Percentiles rank a stretch among this genome's conserved stretches.
Conservation (phyloP, 2,797 vertebrate species). For the Melanotaenia trifasciata region DNA sequence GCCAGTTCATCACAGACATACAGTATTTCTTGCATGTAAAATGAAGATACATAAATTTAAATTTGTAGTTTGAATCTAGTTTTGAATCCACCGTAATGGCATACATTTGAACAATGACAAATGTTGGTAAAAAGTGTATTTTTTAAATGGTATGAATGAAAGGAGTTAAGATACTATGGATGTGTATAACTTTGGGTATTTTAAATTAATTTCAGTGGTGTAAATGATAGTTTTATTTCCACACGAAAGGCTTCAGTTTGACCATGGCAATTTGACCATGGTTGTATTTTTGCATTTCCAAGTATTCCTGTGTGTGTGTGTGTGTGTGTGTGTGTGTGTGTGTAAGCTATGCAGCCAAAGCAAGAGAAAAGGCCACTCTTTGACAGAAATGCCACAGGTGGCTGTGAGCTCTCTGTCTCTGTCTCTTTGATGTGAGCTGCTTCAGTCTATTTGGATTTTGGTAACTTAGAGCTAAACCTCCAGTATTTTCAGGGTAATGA, state of each 20-base stretch:
- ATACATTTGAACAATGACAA: neutral
- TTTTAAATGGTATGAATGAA: conserved; percentile 1
- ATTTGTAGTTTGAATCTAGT: conserved; percentile 12
- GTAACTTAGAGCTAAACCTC: conserved; percentile 46
- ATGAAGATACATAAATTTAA: conserved; percentile 6
- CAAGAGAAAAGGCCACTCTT: conserved; percentile 68
- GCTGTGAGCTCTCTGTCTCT: conserved; percentile 65
- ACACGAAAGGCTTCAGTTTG: conserved; percentile 15
- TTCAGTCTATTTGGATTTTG: conserved; percentile 56
- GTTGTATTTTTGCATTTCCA: conserved; percentile 14
- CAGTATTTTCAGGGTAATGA: conserved; percentile 27
- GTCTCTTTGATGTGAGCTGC: conserved; percentile 67
- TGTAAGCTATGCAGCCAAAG: conserved; percentile 40
- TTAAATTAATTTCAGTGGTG: conserved; percentile 9
- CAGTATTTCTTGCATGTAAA: conserved; percentile 17
- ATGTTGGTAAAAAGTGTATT: neutral
- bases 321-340: conserved; percentile 24
- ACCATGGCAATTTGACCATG: conserved; percentile 1
- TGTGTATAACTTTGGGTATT: conserved; percentile 13
- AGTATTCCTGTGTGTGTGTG: conserved; percentile 14
- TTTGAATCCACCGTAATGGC: neutral
- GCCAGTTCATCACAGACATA: neutral
- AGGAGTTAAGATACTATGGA: neutral
- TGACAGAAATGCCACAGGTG: conserved; percentile 71
- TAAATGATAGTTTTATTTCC: conserved; percentile 22